Evolutionary conservation across 2,797 vertebrate genomes (phyloP).

Genomic region (Onychomys torridus): DNA sequence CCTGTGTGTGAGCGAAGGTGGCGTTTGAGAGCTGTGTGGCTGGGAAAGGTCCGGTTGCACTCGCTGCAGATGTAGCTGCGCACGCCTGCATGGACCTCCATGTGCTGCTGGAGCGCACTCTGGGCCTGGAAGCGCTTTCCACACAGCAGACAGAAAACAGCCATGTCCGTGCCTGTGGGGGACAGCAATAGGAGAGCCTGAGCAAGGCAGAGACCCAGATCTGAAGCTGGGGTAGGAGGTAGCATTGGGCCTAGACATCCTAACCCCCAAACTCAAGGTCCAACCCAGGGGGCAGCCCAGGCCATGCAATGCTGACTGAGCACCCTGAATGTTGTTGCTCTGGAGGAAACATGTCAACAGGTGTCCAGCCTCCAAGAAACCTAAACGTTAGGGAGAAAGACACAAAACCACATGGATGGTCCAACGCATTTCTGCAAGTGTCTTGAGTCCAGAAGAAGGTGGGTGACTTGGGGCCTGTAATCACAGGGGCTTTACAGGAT

Average conservation of each 20-base stretch:
- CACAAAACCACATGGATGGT: accelerated
- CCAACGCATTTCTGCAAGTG: accelerated
- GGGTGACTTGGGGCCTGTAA: accelerated
- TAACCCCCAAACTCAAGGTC: accelerated
- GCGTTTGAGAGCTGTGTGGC: conserved; percentile 98
- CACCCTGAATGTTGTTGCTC: too few relatives aligned
- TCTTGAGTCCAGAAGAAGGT: neutral
- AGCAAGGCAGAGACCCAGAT: neutral
- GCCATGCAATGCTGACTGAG: accelerated
- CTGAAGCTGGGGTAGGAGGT: neutral
- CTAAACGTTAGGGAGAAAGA: neutral
- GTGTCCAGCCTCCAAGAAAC: accelerated
- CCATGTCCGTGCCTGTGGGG: conserved; percentile 96
- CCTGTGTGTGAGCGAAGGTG: conserved; percentile 99
- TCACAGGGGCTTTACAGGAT: neutral
- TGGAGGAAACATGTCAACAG: accelerated
- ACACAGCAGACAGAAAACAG: conserved; percentile 99
- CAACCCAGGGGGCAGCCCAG: neutral
- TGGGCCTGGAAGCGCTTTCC: conserved; percentile 99
- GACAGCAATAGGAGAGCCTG: neutral
- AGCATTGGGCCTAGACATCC: accelerated
- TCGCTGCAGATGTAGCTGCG: conserved; percentile 99
- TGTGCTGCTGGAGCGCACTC: conserved; percentile 99
- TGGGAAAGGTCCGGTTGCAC: conserved; percentile 98
- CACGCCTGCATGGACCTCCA: conserved; percentile 99